A percentile compares a stretch with the other conserved stretches of the same genome.
These are phyloP conservation scores for Ormyrus rosae DNA, from an alignment of 2,888 invertebrate species.

Conservation along the genomic window DNA sequence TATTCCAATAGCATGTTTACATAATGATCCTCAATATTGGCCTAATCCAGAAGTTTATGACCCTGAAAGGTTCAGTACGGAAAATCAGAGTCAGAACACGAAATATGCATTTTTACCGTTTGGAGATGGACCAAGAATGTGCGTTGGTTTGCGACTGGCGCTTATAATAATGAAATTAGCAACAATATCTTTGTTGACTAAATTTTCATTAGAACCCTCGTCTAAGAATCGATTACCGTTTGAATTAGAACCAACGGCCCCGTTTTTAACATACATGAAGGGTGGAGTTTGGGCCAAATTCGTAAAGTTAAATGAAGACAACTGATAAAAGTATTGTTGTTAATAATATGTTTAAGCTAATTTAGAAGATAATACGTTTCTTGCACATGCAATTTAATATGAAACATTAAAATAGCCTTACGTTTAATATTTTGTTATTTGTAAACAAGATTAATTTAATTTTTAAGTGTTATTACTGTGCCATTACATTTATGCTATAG, in stretches of 20 bases:
- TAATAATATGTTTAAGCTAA: no score
- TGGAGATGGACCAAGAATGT: constrained; percentile 67
- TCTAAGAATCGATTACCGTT: constrained; percentile 2
- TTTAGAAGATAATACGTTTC: no score
- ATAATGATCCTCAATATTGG: constrained; percentile 31
- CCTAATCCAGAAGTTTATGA: constrained; percentile 27
- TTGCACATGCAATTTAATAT: no score
- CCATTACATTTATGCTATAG: no score
- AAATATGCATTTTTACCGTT: constrained; percentile 64
- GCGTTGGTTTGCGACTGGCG: constrained; percentile 66
- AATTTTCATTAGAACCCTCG: constrained; percentile 1
- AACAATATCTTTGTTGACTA: not conserved
- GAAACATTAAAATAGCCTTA: no score
- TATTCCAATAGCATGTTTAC: constrained; percentile 51
- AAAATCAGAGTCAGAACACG: constrained; percentile 51
- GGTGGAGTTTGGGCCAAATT: constrained; percentile 29
- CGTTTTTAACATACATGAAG: not conserved
- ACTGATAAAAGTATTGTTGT: no score
- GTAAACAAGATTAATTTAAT: no score
- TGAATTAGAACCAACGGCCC: not conserved
- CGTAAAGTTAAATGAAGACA: not conserved
- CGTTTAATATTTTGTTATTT: no score
- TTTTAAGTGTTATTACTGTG: no score
- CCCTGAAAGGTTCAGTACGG: constrained; percentile 37
- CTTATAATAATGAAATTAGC: constrained; percentile 61